Evolutionary conservation across 2,888 invertebrate species (phyloP).

Genomic region (Mythimna ferrago): DNA sequence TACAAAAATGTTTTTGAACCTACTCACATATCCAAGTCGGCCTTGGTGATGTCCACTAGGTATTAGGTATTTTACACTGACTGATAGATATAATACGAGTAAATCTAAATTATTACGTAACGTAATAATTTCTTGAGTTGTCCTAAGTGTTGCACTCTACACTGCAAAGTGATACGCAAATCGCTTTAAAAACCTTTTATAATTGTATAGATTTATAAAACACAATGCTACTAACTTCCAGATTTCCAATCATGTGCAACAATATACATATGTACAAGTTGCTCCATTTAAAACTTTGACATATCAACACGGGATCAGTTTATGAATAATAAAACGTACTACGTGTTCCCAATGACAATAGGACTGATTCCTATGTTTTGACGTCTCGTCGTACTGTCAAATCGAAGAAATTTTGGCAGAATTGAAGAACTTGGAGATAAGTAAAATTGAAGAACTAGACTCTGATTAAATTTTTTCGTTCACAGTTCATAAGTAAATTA

Average conservation of each 20-base stretch:
- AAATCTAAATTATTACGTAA: too few species aligned
- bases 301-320: constrained; percentile 79
- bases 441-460: too few species aligned
- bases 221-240: not conserved
- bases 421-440: too few species aligned
- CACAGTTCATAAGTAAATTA: too few species aligned
- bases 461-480: too few species aligned
- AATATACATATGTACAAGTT: not conserved
- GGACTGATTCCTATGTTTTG: too few species aligned
- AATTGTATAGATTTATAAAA: constrained; percentile 29
- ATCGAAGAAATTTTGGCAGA: too few species aligned
- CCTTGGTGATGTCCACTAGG: not conserved
- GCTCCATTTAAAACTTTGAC: not conserved
- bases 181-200: constrained; percentile 1
- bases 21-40: not conserved
- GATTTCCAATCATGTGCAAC: not conserved
- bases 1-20: not conserved
- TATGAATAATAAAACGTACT: constrained; percentile 65
- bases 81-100: not conserved
- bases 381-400: too few species aligned
- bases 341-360: too few species aligned
- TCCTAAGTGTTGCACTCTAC: constrained; percentile 49
- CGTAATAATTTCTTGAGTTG: constrained; percentile 5
- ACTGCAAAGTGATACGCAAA: constrained; percentile 26
- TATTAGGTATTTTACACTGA: not conserved